Conservation (phyloP, 2,888 invertebrate genomes). For the Adineta ricciae region DNA sequence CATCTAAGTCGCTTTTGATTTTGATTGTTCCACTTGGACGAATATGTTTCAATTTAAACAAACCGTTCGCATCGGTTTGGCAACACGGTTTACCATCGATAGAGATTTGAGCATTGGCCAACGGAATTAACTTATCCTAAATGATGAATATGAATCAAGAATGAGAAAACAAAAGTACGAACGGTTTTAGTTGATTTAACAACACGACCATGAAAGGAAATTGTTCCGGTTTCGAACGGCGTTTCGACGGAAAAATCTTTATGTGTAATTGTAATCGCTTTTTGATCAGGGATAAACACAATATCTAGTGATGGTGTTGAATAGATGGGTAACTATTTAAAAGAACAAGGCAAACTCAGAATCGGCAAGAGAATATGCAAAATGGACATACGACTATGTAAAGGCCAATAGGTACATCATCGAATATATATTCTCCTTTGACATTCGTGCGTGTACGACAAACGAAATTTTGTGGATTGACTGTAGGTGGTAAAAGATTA, state of each 20-base stretch:
- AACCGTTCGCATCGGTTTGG: not conserved
- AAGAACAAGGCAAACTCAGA: not conserved
- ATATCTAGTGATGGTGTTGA: not conserved
- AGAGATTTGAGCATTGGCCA: not conserved
- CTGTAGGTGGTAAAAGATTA: not conserved
- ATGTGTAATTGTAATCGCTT: not conserved
- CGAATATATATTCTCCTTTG: constrained; percentile 11
- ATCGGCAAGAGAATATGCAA: not conserved
- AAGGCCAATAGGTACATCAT: constrained; percentile 1
- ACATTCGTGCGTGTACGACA: constrained; percentile 2
- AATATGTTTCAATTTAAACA: not conserved
- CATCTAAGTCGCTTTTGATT: constrained; percentile 12
- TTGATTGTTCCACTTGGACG: not conserved
- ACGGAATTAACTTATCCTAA: not conserved
- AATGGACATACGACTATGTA: not conserved
- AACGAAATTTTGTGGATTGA: not conserved
- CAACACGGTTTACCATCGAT: not conserved
- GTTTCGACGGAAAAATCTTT: constrained; percentile 8
- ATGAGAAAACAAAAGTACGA: not conserved
- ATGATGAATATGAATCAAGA: not conserved
- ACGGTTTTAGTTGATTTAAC: not conserved
- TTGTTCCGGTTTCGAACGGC: not conserved
- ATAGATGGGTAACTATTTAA: not conserved
- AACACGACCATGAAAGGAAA: constrained; percentile 4
- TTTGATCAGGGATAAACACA: not conserved